A percentile compares a stretch with the other conserved stretches of the same genome.
Conservation (phyloP, 2,113 vertebrate genomes). For the Cyanocitta stelleri region DNA sequence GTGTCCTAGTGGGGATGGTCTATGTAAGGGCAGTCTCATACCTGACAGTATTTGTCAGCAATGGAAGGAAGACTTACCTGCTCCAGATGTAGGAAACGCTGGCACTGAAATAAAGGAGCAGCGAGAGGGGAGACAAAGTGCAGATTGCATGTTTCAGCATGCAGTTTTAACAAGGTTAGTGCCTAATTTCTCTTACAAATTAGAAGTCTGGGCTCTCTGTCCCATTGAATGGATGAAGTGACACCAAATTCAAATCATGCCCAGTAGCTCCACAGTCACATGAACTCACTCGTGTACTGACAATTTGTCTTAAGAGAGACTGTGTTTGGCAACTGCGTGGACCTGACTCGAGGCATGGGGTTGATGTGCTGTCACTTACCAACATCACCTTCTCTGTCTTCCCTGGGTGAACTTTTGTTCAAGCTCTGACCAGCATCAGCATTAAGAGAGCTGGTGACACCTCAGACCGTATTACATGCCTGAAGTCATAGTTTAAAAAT, state of each 20-base stretch:
- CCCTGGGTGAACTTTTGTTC: neutral
- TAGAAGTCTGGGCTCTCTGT: neutral
- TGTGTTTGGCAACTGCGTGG: neutral
- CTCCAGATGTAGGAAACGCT: neutral
- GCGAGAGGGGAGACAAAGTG: neutral
- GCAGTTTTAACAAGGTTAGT: neutral
- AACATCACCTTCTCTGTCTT: neutral
- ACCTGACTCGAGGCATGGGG: neutral
- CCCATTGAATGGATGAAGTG: neutral
- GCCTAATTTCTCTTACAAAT: constrained; percentile 42
- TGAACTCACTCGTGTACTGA: neutral
- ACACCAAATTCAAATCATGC: constrained; percentile 21
- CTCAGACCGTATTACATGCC: neutral
- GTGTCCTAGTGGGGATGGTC: neutral
- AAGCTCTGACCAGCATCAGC: neutral
- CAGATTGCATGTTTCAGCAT: neutral
- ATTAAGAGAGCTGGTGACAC: neutral
- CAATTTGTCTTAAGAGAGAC: neutral
- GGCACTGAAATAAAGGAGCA: neutral
- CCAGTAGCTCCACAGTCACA: neutral
- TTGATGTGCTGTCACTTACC: neutral
- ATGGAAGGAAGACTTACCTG: neutral
- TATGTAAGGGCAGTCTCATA: neutral
- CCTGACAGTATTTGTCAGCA: neutral
- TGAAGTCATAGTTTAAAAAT: neutral